Percentiles rank a stretch among this genome's conserved stretches.
phyloP scores from a whole-genome alignment of 2,888 invertebrate genomes.

The Calliphora vomitoria region DNA sequence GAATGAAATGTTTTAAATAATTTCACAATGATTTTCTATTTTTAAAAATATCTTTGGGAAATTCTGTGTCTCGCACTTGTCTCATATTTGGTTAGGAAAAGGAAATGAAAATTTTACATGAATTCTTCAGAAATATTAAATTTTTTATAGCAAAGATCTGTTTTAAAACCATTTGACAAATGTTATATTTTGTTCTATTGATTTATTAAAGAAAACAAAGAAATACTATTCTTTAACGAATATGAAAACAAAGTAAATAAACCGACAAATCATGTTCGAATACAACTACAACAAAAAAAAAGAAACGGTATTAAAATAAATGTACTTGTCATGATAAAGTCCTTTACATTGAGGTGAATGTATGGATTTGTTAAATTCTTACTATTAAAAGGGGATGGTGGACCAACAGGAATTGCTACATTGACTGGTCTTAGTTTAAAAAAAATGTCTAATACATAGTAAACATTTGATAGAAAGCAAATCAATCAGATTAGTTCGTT shows the following conservation, averaged over 20 bases:
- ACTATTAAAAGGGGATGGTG: slow-evolving; percentile 3
- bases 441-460: too few relatives aligned
- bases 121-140: not conserved
- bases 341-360: slow-evolving; percentile 27
- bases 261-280: slow-evolving; percentile 53
- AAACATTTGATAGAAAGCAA: too few relatives aligned
- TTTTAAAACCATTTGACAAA: slow-evolving; percentile 22
- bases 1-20: too few relatives aligned
- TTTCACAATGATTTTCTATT: not conserved
- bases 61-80: not conserved
- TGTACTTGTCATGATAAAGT: slow-evolving; percentile 61
- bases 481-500: too few relatives aligned
- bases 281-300: not conserved
- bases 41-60: not conserved
- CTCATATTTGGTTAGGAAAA: too few relatives aligned
- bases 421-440: too few relatives aligned
- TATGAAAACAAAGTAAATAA: slow-evolving; percentile 39
- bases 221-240: not conserved
- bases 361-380: slow-evolving; percentile 31
- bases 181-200: not conserved
- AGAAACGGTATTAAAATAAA: slow-evolving; percentile 28
- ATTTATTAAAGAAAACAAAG: not conserved
- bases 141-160: not conserved
- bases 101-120: not conserved
- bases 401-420: not conserved